Evolutionary conservation across 2,797 vertebrate genomes (phyloP).

Genomic region (Macropus fuliginosus): DNA sequence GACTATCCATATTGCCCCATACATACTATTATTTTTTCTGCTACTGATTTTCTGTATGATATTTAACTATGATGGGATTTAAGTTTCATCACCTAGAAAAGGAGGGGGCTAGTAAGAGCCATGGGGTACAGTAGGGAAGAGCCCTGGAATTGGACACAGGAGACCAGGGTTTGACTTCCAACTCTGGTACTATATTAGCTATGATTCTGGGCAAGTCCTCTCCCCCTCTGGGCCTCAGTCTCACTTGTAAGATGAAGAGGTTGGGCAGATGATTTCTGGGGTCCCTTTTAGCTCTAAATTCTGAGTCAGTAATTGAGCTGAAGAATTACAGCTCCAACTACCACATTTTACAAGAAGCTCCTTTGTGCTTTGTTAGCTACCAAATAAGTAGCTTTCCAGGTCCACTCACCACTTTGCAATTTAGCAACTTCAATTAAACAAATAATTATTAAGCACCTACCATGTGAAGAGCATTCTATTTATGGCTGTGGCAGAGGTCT

Average conservation of each 20-base stretch:
- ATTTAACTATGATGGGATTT: background rate
- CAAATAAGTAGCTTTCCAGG: background rate
- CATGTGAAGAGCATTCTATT: background rate
- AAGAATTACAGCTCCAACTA: background rate
- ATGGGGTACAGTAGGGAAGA: background rate
- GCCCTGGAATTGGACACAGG: background rate
- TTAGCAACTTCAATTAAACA: background rate
- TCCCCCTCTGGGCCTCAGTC: background rate
- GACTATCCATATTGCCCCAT: background rate
- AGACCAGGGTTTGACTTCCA: background rate
- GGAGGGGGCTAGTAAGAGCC: background rate
- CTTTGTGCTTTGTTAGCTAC: background rate
- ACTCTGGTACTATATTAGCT: background rate
- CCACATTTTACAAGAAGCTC: background rate
- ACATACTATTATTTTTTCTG: background rate
- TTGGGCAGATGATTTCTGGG: background rate
- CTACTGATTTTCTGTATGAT: background rate
- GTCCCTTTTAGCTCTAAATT: background rate
- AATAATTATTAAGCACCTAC: background rate
- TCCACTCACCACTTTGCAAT: background rate
- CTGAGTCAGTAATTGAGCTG: background rate
- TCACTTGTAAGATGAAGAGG: background rate
- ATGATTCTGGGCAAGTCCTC: background rate
- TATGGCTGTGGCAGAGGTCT: background rate
- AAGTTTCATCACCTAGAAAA: background rate